Percentiles rank a stretch among this genome's conserved stretches.
These are phyloP conservation scores for Mustela lutreola DNA, from an alignment of 2,113 vertebrate species.

Conservation along the genomic window DNA sequence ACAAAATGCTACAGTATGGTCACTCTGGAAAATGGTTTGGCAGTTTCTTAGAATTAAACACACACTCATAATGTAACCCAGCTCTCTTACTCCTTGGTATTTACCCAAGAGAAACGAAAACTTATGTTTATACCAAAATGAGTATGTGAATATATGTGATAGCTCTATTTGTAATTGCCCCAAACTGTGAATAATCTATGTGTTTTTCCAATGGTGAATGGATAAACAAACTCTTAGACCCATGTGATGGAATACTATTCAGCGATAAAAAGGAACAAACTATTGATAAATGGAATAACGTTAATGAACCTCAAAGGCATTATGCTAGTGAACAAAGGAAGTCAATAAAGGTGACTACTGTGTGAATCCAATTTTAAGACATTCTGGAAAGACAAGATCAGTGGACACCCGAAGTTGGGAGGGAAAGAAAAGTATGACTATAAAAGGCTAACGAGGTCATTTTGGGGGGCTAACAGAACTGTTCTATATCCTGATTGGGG, in stretches of 20 bases:
- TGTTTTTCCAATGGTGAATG: background rate
- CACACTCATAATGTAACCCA: background rate
- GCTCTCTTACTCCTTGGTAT: conserved; percentile 28
- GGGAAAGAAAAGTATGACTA: background rate
- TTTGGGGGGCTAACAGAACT: background rate
- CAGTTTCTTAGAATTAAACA: conserved; percentile 34
- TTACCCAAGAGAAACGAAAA: background rate
- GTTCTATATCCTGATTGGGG: background rate
- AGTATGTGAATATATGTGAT: background rate
- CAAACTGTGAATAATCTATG: background rate
- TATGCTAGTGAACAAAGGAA: conserved; percentile 22
- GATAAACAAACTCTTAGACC: background rate
- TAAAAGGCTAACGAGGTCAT: background rate
- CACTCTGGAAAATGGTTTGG: background rate
- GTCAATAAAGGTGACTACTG: background rate
- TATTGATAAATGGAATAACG: background rate
- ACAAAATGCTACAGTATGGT: background rate
- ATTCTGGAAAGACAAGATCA: background rate
- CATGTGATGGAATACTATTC: background rate
- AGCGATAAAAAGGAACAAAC: background rate
- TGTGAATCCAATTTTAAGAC: background rate
- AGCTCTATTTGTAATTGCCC: background rate
- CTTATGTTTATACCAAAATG: background rate
- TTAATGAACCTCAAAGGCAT: conserved; percentile 18
- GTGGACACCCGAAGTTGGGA: background rate